phyloP scores from a whole-genome alignment of 1,140 invertebrate genomes.

The Trichonephila clavata region DNA sequence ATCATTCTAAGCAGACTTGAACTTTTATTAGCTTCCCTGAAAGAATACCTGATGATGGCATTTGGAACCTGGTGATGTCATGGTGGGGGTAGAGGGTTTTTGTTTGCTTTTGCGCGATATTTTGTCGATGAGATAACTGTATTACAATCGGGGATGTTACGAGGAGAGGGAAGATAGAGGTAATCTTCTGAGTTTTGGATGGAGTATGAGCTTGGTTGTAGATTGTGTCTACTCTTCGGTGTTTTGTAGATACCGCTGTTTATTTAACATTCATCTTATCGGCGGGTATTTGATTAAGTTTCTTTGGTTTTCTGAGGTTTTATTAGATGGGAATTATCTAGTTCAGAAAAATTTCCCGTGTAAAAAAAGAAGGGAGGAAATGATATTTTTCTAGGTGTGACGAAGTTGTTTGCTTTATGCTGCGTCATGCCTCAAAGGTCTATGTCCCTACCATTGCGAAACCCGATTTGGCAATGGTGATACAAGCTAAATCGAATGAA shows the following conservation, averaged over 20 bases:
- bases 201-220: neutral
- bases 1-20: neutral
- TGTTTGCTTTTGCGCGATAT: neutral
- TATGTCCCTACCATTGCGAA: too few relatives aligned
- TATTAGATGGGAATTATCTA: too few relatives aligned
- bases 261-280: neutral
- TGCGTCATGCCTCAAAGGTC: too few relatives aligned
- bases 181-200: too few relatives aligned
- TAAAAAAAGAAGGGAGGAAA: too few relatives aligned
- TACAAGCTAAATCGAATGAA: too few relatives aligned
- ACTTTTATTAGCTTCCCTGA: neutral
- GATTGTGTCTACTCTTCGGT: neutral
- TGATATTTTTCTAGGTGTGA: too few relatives aligned
- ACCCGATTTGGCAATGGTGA: too few relatives aligned
- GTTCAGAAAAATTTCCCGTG: too few relatives aligned
- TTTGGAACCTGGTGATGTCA: neutral
- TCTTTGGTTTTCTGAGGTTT: too few relatives aligned
- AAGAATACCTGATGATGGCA: slow-evolving; percentile 12
- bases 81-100: neutral
- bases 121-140: neutral
- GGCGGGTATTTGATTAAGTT: neutral
- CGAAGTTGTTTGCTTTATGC: too few relatives aligned
- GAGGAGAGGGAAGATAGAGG: too few relatives aligned
- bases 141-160: neutral
- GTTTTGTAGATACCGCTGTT: neutral